phyloP scores from a whole-genome alignment of 2,113 vertebrate species.

The Leptosomus discolor region DNA sequence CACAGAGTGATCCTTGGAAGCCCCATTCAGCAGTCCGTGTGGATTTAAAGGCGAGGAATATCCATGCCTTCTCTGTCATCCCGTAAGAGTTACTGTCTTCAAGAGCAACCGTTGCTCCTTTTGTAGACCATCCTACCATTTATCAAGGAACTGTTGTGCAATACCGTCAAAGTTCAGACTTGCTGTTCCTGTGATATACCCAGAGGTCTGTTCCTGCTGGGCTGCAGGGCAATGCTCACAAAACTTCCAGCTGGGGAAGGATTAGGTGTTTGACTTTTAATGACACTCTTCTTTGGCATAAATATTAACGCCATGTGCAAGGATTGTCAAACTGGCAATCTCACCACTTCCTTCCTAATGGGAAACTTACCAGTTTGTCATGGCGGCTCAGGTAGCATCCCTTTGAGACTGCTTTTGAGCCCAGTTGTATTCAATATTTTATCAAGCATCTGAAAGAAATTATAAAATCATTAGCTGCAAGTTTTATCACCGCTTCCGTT shows the following conservation, averaged over 20 bases:
- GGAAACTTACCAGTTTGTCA: not conserved
- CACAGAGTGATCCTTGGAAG: not conserved
- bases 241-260: not conserved
- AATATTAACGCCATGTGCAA: not conserved
- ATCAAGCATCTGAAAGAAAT: constrained; percentile 30
- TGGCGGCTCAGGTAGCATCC: not conserved
- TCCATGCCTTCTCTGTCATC: not conserved
- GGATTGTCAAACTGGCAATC: not conserved
- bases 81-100: not conserved
- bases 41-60: not conserved
- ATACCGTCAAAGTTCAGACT: rapidly evolving
- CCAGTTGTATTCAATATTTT: constrained; percentile 18
- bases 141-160: rapidly evolving
- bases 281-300: not conserved
- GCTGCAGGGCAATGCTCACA: not conserved
- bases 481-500: not conserved
- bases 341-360: too few relatives aligned
- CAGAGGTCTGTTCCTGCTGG: not conserved
- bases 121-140: not conserved
- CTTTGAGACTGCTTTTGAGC: not conserved
- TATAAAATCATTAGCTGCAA: constrained; percentile 30
- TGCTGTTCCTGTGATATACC: not conserved
- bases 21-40: not conserved
- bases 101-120: not conserved
- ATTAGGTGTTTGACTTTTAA: not conserved